These are phyloP conservation scores for Apostichopus japonicus DNA, from an alignment of 35 echinoderm and acorn worm species.

Conservation along the genomic window DNA sequence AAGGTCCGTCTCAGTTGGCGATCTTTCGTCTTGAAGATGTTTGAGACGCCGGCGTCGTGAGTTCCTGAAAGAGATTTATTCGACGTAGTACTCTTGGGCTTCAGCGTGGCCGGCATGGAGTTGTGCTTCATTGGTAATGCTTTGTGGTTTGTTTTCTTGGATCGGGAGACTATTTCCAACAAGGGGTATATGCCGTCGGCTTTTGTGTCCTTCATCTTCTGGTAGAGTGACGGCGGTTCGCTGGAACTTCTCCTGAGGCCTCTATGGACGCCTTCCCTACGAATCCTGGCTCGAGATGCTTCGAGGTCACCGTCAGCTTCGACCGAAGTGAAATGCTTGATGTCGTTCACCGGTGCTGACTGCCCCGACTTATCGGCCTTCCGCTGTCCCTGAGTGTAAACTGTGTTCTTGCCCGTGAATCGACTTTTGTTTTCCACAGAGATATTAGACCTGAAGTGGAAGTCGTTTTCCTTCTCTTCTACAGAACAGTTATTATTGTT, in stretches of 20 bases:
- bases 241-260: constrained; percentile 11
- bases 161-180: constrained; percentile 49
- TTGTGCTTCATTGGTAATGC: constrained; percentile 69
- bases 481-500: constrained; percentile 29
- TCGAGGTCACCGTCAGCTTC: not conserved
- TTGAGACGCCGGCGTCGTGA: not conserved
- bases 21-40: constrained; percentile 1
- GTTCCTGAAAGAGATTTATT: not conserved
- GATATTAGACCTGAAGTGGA: not conserved
- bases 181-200: not conserved
- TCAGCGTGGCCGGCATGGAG: constrained; percentile 81
- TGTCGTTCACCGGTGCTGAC: not conserved
- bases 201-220: not conserved
- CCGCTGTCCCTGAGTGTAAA: not conserved
- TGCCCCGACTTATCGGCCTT: not conserved
- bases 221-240: constrained; percentile 13
- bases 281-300: not conserved
- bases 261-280: not conserved
- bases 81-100: constrained; percentile 51
- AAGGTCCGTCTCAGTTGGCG: constrained; percentile 19
- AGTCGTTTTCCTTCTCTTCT: not conserved
- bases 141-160: constrained; percentile 46
- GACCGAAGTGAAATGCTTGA: not conserved
- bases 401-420: not conserved
- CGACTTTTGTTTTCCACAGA: not conserved